phyloP scores from a whole-genome alignment of 92 coral and sea anemone species.

The Siderastrea siderea region DNA sequence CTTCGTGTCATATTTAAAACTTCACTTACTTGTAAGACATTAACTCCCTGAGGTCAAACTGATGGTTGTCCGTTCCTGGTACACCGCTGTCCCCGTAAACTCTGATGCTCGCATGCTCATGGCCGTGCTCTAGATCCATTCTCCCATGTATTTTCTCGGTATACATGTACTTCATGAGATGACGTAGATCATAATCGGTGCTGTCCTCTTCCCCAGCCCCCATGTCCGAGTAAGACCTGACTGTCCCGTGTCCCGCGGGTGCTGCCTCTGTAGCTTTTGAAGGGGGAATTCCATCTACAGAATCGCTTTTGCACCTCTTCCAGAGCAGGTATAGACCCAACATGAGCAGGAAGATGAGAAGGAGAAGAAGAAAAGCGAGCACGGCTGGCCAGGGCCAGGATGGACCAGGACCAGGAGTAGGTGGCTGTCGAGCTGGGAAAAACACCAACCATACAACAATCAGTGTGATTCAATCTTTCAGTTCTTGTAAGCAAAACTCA shows the following conservation, averaged over 20 bases:
- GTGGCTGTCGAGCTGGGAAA: not conserved
- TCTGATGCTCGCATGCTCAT: constrained; percentile 46
- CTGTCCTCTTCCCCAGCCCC: constrained; percentile 74
- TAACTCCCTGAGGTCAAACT: constrained; percentile 65
- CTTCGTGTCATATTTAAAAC: no score
- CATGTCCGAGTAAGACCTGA: constrained; percentile 61
- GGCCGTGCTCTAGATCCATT: constrained; percentile 38
- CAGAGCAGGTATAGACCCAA: constrained; percentile 66
- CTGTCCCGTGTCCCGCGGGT: constrained; percentile 72
- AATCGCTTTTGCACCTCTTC: constrained; percentile 23
- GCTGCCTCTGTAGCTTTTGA: constrained; percentile 5
- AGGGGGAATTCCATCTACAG: constrained; percentile 11
- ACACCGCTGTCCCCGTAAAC: constrained; percentile 61
- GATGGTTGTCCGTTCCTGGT: constrained; percentile 68
- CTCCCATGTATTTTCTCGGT: not conserved
- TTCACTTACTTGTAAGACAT: constrained; percentile 67
- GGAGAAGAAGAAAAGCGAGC: constrained; percentile 47
- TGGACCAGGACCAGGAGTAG: not conserved
- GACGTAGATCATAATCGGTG: constrained; percentile 59
- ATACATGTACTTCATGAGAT: constrained; percentile 74
- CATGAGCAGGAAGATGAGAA: constrained; percentile 46
- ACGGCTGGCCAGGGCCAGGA: constrained; percentile 67
- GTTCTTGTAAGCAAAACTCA: no score
- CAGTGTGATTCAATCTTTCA: no score
- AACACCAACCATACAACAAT: not conserved